Percentiles rank a stretch among this genome's conserved stretches.
phyloP scores from a whole-genome alignment of 2,797 vertebrate genomes.

The Sciurus vulgaris region DNA sequence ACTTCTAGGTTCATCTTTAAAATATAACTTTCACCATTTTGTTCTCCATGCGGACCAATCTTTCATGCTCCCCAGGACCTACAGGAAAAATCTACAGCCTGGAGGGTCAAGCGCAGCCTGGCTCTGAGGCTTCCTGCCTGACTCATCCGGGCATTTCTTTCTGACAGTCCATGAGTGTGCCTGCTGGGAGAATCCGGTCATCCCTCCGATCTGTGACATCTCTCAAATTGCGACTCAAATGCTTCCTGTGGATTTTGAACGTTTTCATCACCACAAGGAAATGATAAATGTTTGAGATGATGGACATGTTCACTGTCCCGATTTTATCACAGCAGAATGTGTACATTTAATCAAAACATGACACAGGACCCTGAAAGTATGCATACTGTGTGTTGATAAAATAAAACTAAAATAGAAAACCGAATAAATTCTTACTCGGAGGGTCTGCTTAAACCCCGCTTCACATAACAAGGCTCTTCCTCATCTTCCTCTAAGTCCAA shows the following conservation, averaged over 20 bases:
- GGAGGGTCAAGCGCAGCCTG: not conserved
- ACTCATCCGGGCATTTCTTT: not conserved
- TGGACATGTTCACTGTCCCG: not conserved
- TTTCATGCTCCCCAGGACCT: not conserved
- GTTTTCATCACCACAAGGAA: not conserved
- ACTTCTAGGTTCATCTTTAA: not conserved
- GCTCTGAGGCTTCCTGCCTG: not conserved
- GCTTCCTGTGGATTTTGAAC: not conserved
- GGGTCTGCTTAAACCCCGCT: not conserved
- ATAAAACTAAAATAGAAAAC: not conserved
- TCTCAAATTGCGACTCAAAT: not conserved
- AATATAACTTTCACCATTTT: not conserved
- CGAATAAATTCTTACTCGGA: not conserved
- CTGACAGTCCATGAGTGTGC: not conserved
- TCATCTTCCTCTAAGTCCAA: not conserved
- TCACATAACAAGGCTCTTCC: not conserved
- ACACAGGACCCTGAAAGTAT: not conserved
- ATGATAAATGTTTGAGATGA: not conserved
- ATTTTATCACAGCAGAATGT: not conserved
- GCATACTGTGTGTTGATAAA: not conserved
- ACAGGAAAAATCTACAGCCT: not conserved
- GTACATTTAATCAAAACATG: not conserved
- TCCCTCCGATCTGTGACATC: not conserved
- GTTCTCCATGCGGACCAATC: not conserved
- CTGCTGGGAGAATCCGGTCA: not conserved